Conservation (phyloP, 2,113 vertebrate species). For the Melanostigma gelatinosum region DNA sequence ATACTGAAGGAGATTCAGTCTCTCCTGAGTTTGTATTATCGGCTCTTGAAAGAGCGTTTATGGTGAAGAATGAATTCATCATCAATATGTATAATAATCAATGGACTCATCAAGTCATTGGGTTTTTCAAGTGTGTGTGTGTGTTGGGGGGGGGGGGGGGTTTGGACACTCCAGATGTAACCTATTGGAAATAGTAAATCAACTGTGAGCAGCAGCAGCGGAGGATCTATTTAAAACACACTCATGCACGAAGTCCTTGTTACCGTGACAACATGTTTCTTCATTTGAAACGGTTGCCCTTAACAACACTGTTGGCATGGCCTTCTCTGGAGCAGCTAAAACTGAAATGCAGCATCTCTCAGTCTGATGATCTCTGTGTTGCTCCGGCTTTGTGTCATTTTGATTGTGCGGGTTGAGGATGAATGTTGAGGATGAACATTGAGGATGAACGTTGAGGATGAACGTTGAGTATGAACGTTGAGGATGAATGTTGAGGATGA, state of each 20-base stretch:
- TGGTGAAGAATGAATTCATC: too few relatives aligned
- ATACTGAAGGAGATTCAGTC: too few relatives aligned
- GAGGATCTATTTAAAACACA: conserved; percentile 71
- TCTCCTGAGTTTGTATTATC: too few relatives aligned
- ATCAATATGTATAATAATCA: too few relatives aligned
- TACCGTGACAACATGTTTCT: conserved; percentile 80
- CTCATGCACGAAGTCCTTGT: conserved; percentile 53
- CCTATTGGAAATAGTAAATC: conserved; percentile 45
- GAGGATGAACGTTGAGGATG: too few relatives aligned
- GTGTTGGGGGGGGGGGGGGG: neutral
- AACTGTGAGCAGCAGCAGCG: conserved; percentile 44
- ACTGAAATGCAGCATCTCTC: conserved; percentile 38
- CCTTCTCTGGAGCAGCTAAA: conserved; percentile 53
- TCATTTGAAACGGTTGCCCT: conserved; percentile 78
- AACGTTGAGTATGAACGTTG: too few relatives aligned
- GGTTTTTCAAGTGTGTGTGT: neutral
- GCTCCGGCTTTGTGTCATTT: too few relatives aligned
- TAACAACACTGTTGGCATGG: conserved; percentile 75
- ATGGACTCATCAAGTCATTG: too few relatives aligned
- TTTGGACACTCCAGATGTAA: conserved; percentile 13
- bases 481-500: too few relatives aligned
- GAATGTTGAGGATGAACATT: too few relatives aligned
- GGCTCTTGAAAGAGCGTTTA: too few relatives aligned
- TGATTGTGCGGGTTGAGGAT: too few relatives aligned
- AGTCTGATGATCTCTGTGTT: neutral